Percentiles rank a stretch among this genome's conserved stretches.
These are phyloP conservation scores for Hozukius guyotensis DNA, from an alignment of 2,797 vertebrate genomes.

Conservation along the genomic window DNA sequence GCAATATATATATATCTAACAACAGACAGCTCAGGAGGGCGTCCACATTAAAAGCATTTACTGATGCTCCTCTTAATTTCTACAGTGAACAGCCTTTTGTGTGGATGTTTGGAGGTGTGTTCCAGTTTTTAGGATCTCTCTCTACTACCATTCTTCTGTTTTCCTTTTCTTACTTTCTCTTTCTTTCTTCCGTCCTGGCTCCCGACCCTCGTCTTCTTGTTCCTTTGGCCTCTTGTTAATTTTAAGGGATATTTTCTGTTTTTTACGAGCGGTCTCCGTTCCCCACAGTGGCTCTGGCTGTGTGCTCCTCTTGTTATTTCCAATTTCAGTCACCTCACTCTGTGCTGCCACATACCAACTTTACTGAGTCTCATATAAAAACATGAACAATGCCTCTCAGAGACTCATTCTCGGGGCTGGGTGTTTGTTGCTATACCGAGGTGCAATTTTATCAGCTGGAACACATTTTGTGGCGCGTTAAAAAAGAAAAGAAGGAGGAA, in stretches of 20 bases:
- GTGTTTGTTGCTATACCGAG: slow-evolving; percentile 20
- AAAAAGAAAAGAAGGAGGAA: not conserved
- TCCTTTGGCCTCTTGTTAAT: slow-evolving; percentile 40
- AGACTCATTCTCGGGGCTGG: slow-evolving; percentile 10
- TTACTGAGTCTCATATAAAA: slow-evolving; percentile 70
- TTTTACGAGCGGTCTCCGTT: slow-evolving; percentile 49
- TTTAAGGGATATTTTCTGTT: slow-evolving; percentile 64
- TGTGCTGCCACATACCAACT: slow-evolving; percentile 48
- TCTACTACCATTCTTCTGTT: not conserved
- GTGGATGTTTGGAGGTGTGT: not conserved
- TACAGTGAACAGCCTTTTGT: slow-evolving; percentile 25
- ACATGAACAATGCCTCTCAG: slow-evolving; percentile 35
- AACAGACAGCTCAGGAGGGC: not conserved
- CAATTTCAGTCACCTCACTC: slow-evolving; percentile 43
- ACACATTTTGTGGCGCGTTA: slow-evolving; percentile 2
- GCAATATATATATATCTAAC: not conserved
- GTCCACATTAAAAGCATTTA: slow-evolving; percentile 14
- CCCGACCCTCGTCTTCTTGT: slow-evolving; percentile 6
- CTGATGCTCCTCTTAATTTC: slow-evolving; percentile 17
- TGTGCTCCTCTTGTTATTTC: slow-evolving; percentile 57
- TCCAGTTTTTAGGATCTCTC: slow-evolving; percentile 15
- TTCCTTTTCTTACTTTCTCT: slow-evolving; percentile 2
- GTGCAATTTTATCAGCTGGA: slow-evolving; percentile 40
- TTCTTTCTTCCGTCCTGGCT: not conserved
- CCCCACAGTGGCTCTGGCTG: slow-evolving; percentile 35